phyloP scores from a whole-genome alignment of 64 coral and sea anemone genomes.

The Astreopora myriophthalma region DNA sequence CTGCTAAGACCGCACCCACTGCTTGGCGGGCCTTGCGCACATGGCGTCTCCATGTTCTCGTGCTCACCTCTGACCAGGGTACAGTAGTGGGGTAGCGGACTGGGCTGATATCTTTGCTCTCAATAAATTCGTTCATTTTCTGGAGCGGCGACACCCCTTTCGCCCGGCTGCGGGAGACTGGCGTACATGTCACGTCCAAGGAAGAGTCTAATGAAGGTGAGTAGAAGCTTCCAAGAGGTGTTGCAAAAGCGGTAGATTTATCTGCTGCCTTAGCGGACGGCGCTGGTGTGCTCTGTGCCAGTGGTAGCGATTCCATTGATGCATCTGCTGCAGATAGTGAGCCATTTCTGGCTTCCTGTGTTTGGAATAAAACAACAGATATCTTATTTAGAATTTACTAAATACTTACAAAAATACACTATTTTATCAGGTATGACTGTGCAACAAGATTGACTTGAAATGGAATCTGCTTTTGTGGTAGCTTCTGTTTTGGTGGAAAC shows the following conservation, averaged over 20 bases:
- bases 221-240: neutral
- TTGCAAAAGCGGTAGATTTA: neutral
- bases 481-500: neutral
- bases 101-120: slow-evolving; percentile 67
- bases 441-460: neutral
- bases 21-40: slow-evolving; percentile 63
- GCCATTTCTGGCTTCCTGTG: neutral
- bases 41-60: slow-evolving; percentile 56
- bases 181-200: neutral
- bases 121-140: slow-evolving; percentile 44
- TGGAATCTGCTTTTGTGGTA: neutral
- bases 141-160: neutral
- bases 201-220: neutral
- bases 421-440: neutral
- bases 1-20: slow-evolving; percentile 56
- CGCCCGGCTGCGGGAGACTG: neutral
- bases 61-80: slow-evolving; percentile 52
- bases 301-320: neutral
- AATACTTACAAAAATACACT: neutral
- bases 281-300: neutral
- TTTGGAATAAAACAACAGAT: neutral
- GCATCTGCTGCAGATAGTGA: neutral
- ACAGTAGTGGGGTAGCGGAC: slow-evolving; percentile 33
- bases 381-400: neutral
- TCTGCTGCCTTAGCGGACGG: neutral